These are phyloP conservation scores for Oreonectes daqikongensis DNA, from an alignment of 2,797 vertebrate species.

Conservation along the genomic window DNA sequence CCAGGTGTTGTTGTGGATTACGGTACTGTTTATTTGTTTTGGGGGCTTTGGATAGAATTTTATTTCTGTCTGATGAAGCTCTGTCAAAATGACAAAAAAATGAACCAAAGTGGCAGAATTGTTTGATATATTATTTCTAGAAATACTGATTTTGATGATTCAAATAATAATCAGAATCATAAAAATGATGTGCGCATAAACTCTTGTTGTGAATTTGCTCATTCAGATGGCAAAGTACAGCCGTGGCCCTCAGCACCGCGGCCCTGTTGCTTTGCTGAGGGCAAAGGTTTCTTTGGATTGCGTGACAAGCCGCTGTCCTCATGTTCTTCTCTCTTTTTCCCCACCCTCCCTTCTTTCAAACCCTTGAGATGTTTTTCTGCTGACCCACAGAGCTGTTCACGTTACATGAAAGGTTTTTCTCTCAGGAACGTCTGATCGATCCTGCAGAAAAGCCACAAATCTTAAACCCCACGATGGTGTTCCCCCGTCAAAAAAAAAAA, in stretches of 20 bases:
- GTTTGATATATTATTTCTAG: too few relatives aligned
- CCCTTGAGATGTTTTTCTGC: slow-evolving; percentile 23
- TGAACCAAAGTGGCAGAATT: too few relatives aligned
- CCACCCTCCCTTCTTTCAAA: slow-evolving; percentile 2
- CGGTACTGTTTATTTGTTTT: too few relatives aligned
- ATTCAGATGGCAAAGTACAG: not conserved
- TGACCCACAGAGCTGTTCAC: not conserved
- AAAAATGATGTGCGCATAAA: not conserved
- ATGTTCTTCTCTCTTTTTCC: slow-evolving; percentile 30
- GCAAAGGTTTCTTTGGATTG: slow-evolving; percentile 18
- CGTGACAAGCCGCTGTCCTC: slow-evolving; percentile 27
- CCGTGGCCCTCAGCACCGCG: not conserved
- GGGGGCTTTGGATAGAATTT: too few relatives aligned
- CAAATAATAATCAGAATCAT: not conserved
- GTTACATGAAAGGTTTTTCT: not conserved
- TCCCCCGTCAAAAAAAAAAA: too few relatives aligned
- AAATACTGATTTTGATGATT: not conserved
- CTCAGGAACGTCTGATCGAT: slow-evolving; percentile 25
- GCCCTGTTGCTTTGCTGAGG: not conserved
- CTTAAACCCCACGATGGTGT: not conserved
- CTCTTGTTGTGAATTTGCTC: not conserved
- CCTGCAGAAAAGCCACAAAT: slow-evolving; percentile 27
- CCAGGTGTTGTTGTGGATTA: not conserved
- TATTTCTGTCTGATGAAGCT: not conserved
- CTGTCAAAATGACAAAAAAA: not conserved